A percentile compares a stretch with the other conserved stretches of the same genome.
phyloP scores from a whole-genome alignment of 2,797 vertebrate species.

The Phoeniculus purpureus region DNA sequence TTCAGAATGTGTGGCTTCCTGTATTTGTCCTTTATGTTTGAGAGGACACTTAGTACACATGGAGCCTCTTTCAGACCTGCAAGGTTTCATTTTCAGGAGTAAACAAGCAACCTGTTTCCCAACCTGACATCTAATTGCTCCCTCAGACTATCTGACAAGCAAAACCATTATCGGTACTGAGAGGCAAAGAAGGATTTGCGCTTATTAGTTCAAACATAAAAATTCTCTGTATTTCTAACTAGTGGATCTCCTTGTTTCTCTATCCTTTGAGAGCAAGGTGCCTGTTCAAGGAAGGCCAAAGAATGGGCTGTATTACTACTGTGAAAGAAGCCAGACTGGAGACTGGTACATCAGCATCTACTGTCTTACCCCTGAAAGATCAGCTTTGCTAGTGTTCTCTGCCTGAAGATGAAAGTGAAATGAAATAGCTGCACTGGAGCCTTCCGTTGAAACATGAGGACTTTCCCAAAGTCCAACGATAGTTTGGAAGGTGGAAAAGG shows the following conservation, averaged over 20 bases:
- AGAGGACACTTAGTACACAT: background rate
- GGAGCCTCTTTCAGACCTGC: background rate
- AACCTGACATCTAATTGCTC: background rate
- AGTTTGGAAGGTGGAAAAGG: background rate
- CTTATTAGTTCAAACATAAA: slow-evolving; percentile 19
- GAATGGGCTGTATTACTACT: background rate
- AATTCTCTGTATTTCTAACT: slow-evolving; percentile 6
- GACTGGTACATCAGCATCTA: background rate
- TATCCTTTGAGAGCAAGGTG: background rate
- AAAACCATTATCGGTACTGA: background rate
- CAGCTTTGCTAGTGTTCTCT: background rate
- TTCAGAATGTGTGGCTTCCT: background rate
- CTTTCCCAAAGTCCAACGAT: background rate
- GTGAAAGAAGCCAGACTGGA: background rate
- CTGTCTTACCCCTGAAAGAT: background rate
- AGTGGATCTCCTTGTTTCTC: background rate
- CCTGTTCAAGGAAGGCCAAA: background rate
- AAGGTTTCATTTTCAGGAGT: slow-evolving; percentile 1
- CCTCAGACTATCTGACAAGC: background rate
- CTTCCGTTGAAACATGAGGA: background rate
- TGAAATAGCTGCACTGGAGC: background rate
- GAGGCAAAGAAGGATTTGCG: background rate
- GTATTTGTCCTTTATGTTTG: background rate
- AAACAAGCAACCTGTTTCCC: background rate
- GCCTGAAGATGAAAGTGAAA: background rate